Conservation (phyloP, 2,888 invertebrate genomes). For the Agriotes lineatus region DNA sequence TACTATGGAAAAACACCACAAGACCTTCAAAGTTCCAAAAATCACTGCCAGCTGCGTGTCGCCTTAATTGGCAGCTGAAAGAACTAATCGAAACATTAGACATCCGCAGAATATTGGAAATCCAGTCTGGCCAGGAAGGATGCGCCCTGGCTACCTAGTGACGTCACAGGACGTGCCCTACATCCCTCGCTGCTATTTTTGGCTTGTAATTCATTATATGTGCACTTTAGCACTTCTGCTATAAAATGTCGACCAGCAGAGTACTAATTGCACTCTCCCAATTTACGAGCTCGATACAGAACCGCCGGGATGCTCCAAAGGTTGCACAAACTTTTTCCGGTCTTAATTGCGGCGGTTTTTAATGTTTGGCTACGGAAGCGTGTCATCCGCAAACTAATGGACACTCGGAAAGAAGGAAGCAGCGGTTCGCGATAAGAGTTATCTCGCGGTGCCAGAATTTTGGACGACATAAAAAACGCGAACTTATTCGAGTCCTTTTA, state of each 20-base stretch:
- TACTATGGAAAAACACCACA: too few relatives aligned
- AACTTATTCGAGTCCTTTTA: too few relatives aligned
- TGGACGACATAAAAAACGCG: too few relatives aligned
- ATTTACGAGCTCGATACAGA: not conserved
- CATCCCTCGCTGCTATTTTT: conserved; percentile 29
- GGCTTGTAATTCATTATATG: conserved; percentile 24
- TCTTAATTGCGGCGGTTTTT: not conserved
- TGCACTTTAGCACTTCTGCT: conserved; percentile 14
- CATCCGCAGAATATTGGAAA: conserved; percentile 10
- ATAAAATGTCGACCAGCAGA: conserved; percentile 1
- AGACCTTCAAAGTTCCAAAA: too few relatives aligned
- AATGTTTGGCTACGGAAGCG: not conserved
- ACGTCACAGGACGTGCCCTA: conserved; percentile 35
- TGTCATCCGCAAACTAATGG: not conserved
- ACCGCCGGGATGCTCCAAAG: not conserved
- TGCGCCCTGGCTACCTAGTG: conserved; percentile 26
- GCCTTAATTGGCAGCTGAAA: conserved; percentile 3
- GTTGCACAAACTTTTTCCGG: not conserved
- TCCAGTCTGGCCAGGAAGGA: conserved; percentile 19
- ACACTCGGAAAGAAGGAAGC: not conserved
- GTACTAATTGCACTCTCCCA: conserved; percentile 3
- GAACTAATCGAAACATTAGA: conserved; percentile 14
- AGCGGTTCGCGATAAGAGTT: not conserved
- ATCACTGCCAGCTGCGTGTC: not conserved
- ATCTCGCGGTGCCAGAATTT: too few relatives aligned